Conservation (phyloP, 2,888 invertebrate genomes). For the Lissonota sp. region DNA sequence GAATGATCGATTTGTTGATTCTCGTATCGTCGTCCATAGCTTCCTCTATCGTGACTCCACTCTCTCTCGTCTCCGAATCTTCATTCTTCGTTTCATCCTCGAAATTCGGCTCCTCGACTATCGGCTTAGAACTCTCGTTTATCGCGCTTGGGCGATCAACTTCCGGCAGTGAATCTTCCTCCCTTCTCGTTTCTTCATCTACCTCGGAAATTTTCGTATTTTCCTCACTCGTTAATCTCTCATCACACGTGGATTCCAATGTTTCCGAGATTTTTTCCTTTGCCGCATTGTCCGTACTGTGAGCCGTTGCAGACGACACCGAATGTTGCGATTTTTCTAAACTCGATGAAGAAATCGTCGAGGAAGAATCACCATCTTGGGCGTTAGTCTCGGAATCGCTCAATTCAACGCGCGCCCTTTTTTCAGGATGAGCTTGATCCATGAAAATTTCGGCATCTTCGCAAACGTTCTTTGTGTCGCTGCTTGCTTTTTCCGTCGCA, state of each 20-base stretch:
- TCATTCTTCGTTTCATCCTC: conserved; percentile 49
- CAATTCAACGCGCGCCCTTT: conserved; percentile 54
- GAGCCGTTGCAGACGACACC: neutral
- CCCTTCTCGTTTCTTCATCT: conserved; percentile 21
- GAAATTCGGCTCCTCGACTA: conserved; percentile 61
- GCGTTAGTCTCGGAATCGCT: conserved; percentile 41
- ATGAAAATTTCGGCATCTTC: conserved; percentile 54
- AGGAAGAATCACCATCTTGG: conserved; percentile 1
- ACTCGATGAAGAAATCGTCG: conserved; percentile 24
- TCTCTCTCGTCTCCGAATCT: conserved; percentile 17
- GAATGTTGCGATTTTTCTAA: conserved; percentile 9
- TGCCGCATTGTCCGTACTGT: neutral
- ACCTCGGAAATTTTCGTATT: conserved; percentile 17
- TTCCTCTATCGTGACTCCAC: conserved; percentile 75
- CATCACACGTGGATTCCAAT: conserved; percentile 20
- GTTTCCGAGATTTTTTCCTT: conserved; percentile 32
- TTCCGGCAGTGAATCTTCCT: conserved; percentile 47
- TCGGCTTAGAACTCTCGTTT: conserved; percentile 59
- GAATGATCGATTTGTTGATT: conserved; percentile 72
- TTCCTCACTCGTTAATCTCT: conserved; percentile 16
- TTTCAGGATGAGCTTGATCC: conserved; percentile 61
- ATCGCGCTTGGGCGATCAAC: conserved; percentile 50
- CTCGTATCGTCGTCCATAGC: conserved; percentile 72
- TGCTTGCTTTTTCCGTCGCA: conserved; percentile 7
- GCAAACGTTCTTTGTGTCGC: conserved; percentile 47